Conservation (phyloP, 2,113 vertebrate species). For the Anseranas semipalmata region DNA sequence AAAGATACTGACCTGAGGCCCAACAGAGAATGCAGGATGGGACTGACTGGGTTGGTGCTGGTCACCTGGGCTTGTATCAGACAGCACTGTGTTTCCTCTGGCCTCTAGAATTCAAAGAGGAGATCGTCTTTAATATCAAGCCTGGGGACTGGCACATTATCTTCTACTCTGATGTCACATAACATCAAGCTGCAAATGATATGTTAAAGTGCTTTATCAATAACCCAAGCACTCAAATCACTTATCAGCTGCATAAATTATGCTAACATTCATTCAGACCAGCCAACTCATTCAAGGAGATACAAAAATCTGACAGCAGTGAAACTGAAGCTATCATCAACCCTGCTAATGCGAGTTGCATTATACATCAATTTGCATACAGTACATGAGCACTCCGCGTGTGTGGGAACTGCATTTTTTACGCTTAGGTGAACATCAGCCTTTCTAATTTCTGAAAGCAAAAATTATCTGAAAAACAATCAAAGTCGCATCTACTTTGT, state of each 20-base stretch:
- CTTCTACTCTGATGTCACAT: slow-evolving; percentile 71
- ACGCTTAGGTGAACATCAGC: slow-evolving; percentile 71
- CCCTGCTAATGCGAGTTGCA: slow-evolving; percentile 67
- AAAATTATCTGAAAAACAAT: slow-evolving; percentile 60
- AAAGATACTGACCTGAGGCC: slow-evolving; percentile 89
- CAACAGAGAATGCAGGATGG: slow-evolving; percentile 88
- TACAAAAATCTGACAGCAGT: slow-evolving; percentile 76
- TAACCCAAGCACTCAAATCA: slow-evolving; percentile 77
- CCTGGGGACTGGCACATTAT: slow-evolving; percentile 64
- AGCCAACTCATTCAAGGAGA: slow-evolving; percentile 76
- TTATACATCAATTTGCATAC: slow-evolving; percentile 82
- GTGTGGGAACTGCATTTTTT: slow-evolving; percentile 45
- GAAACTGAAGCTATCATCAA: slow-evolving; percentile 71
- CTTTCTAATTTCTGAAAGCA: slow-evolving; percentile 77
- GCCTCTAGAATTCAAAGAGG: slow-evolving; percentile 81
- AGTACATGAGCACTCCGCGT: not conserved
- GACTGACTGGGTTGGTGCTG: slow-evolving; percentile 87
- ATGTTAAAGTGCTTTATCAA: slow-evolving; percentile 87
- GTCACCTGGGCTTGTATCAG: slow-evolving; percentile 87
- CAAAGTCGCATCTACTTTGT: slow-evolving; percentile 22
- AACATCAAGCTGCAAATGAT: slow-evolving; percentile 73
- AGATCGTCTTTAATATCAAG: slow-evolving; percentile 69
- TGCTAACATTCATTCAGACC: slow-evolving; percentile 70
- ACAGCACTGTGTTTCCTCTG: slow-evolving; percentile 78
- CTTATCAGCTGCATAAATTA: slow-evolving; percentile 84